Evolutionary conservation across 2,888 invertebrate genomes (phyloP), one percentile per base, ranked within the genome.

Genomic region (Meiosimyza platycephala): DNA sequence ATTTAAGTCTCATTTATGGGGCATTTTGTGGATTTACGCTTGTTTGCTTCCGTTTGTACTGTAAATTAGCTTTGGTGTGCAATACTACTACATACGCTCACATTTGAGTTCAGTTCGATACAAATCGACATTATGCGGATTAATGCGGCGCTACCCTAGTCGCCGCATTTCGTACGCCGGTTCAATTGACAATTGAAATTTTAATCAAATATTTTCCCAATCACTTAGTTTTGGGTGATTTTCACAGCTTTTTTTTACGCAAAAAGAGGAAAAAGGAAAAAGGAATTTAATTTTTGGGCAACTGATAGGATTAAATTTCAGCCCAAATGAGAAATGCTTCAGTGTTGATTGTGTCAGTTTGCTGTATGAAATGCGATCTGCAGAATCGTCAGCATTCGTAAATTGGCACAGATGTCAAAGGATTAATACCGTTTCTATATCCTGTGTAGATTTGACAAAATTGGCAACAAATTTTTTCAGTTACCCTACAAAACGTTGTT

Each of bases 1-100:
- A 86, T 85, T 86, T 86, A 86, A 86, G 86, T 82, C 86, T 86
- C 86, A 86, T 87, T 87, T 87, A 83, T 84, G 86, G 85, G 82
- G 82, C 85, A 86, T 83, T 86, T 87, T 87, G 86, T 85, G 87
- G 87, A 87, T 85, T 86, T 86, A 81, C 81, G 83, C 80, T 80
- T 82, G 78, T 80, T 82, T 80, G 79, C 75, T 75, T 73, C 70
- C 78, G 78, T 78, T 71, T 73, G 71, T 76, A 63, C 57, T 59
- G 40, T 52, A 80, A 83, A 84, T 85, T 84, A 82, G 84, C 82
- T 80, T 80, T 81, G 84, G 84, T 79, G 50, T 28, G 54, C 15
- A 15, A 33, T 28, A 13, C 28, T 18, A 51, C n/a, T n/a, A n/a
- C n/a, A 47, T 16, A 48, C 57, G 2, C 40, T 1, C 1, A 9